Evolutionary conservation across 92 coral and sea anemone species (phyloP), one percentile per base, ranked within the genome.

Genomic region (Zoanthus sociatus): DNA sequence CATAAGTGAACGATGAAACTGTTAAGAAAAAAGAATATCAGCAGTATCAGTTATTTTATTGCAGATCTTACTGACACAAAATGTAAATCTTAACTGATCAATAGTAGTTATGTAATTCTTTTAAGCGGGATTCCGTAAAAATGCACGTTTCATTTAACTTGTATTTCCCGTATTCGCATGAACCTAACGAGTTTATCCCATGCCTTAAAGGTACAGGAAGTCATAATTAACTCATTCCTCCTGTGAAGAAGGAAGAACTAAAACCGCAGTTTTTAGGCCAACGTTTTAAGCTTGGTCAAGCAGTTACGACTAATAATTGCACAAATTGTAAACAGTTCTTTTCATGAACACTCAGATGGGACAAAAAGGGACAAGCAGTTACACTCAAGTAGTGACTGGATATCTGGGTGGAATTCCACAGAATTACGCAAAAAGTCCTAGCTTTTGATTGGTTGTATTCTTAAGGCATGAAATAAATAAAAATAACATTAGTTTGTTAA

Each of bases 1-100:
- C 98, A 92, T 88, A 42, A 92, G 83, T 8, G 78, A 77, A 14
- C 95, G 92, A 87, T 94, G 98, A 70, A 90, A 81, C 98, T 94
- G 87, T 11, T 0, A 51, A 21, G 14, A 11, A 47, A 88, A 21
- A 15, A 69, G 15, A 30, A 6, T 1, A 16, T 26, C 45, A 69
- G 12, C 21, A 30, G 1, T 1, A 16, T 26, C 45, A 69, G 12
- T 67, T 9, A 12, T 5, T n/a, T 8, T 0, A 18, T 67, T 67
- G 11, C 17, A 14, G 20, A 0, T 4, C n/a, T 58, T 17, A 58
- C 66, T 58, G 4, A 50, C 9, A 50, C 55, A 50, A 50, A 50
- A 50, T 50, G 9, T 11, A 50, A 50, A 7, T 50, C 12, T 6
- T 50, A 7, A 50, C 55, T 50, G 55, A 50, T 1, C 2, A 37